Evolutionary conservation across 2,888 invertebrate genomes (phyloP), one percentile per base, ranked within the genome.

Genomic region (Xestia c-nigrum): DNA sequence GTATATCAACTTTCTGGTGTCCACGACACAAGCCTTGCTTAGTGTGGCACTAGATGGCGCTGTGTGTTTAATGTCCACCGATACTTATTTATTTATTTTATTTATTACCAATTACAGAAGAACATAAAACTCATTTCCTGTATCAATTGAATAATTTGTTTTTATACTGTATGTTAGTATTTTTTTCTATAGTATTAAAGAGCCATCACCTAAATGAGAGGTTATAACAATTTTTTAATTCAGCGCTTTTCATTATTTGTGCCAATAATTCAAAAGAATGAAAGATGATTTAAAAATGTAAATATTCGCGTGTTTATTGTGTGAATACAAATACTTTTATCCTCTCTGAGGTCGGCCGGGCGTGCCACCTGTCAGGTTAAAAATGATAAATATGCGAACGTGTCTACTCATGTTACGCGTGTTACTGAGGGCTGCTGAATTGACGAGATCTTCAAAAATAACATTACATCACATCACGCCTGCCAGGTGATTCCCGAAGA

Each of bases 351-450:
- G 82, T 46, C 52, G 66, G 55, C 6, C 38, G 50, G 57, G 85
- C 80, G 66, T 73, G 43, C 80, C 81, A 63, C 61, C 70, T 81
- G 81, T 84, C 81, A 73, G 40, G 50, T 81, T 64, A 21, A 55
- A 73, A 81, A 74, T 78, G 63, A 78, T 81, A 64, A 64, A 78
- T 76, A 47, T 63, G 52, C 46, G 38, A 38, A 74, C 55, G 47
- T 64, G 74, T 74, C 63, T 75, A 79, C 80, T 57, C 40, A 57
- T 52, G 46, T 24, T 74, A 55, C 16, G 38, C 74, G 6, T 74
- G 31, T 47, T 16, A 16, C 19, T 55, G n/a, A 61, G 74, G 7
- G 12, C 31, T 5, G 0, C 16, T 16, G 21, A 61, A 24, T 47
- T 24, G 46, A n/a, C 40, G 40, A 21, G 21, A 47, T 65, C 10